Evolutionary conservation across 1,140 invertebrate species (phyloP).

Genomic region (Ditylenchus dipsaci): DNA sequence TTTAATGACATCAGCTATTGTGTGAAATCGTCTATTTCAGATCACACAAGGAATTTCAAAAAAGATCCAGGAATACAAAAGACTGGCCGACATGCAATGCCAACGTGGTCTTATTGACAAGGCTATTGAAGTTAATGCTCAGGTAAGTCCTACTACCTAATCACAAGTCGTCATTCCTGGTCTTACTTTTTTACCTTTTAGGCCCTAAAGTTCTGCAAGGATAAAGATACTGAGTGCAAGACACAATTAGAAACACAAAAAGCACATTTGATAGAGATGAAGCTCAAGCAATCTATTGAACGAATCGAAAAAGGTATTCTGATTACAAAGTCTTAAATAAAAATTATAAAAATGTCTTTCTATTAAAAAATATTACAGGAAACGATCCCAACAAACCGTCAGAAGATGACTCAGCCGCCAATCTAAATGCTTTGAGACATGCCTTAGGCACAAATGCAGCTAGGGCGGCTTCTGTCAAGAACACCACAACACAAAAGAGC

Average conservation of each 20-base stretch:
- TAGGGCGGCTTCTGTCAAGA: constrained; percentile 20
- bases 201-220: constrained; percentile 57
- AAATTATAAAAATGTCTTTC: background rate
- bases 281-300: constrained; percentile 55
- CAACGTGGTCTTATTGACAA: constrained; percentile 53
- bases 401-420: constrained; percentile 38
- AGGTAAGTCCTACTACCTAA: too few relatives aligned
- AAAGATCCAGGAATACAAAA: constrained; percentile 57
- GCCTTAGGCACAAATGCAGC: constrained; percentile 41
- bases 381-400: constrained; percentile 19
- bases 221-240: constrained; percentile 53
- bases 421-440: constrained; percentile 37
- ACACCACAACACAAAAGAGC: constrained; percentile 22
- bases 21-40: too few relatives aligned
- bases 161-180: too few relatives aligned
- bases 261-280: constrained; percentile 51
- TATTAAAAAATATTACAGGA: constrained; percentile 34
- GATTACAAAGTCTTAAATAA: constrained; percentile 15
- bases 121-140: constrained; percentile 53
- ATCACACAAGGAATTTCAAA: constrained; percentile 49
- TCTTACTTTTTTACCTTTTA: background rate
- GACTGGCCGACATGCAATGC: constrained; percentile 54
- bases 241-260: constrained; percentile 51
- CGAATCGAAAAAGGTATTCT: constrained; percentile 54
- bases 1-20: too few relatives aligned